Evolutionary conservation across 2,113 vertebrate species (phyloP), one percentile per base, ranked within the genome.

Genomic region (Trinectes maculatus): DNA sequence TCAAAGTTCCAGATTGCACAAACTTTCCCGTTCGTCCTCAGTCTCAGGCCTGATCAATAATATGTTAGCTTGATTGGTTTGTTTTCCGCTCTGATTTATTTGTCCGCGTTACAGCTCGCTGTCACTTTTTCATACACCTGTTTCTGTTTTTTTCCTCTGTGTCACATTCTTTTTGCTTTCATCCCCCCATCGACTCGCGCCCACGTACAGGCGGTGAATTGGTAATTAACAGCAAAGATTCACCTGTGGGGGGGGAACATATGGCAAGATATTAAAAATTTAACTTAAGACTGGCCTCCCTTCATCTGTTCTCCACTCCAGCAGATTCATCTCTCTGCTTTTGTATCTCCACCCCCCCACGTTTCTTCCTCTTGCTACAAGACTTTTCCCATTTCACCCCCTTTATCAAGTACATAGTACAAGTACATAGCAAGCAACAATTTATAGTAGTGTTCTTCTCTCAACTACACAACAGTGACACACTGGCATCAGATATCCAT

Each of bases 201-300:
- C 75, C 58, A 68, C 72, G 62, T 67, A 72, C 69, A 66, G 61
- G 21, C 74, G 80, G 55, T 58, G 73, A 74, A 83, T 82, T 29
- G 44, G 46, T 87, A 65, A 83, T 85, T 80, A 70, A 76, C 69
- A 62, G 71, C 53, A 62, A 74, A 59, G 71, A 65, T 72, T 85
- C 60, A 84, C 84, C 84, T 89, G 84, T 73, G 78, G 89, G 83
- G 80, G n/a, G 77, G 18, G 61, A 85, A 68, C 85, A 87, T 87
- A 87, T 87, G 79, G 84, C 39, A 34, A 70, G 73, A 55, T 84
- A 87, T 89, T 71, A 88, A 87, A 88, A 74, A 83, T 85, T 69
- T 59, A 85, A 59, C 70, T 80, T 71, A 61, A 82, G 79, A 54
- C 76, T 68, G 74, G 59, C 55, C 62, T 59, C 19, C 21, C 37